Conservation (phyloP, 1,140 invertebrate species). For the Thaumatotibia leucotreta region DNA sequence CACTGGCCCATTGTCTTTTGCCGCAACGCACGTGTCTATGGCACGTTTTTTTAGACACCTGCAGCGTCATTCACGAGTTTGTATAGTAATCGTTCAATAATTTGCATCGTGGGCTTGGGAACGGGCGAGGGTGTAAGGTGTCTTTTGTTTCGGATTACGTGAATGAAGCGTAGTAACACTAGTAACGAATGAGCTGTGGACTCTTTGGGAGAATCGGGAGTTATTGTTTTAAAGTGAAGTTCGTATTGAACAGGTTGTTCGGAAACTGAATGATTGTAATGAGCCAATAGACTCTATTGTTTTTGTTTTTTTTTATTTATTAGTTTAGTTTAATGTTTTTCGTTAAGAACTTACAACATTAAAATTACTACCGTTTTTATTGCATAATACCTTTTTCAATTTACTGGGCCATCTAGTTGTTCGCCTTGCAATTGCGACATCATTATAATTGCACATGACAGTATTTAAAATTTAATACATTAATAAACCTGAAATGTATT, state of each 20-base stretch:
- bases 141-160: slow-evolving; percentile 5
- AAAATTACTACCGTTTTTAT: too few species aligned
- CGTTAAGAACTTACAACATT: too few species aligned
- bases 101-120: slow-evolving; percentile 39
- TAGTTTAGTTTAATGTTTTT: too few species aligned
- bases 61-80: slow-evolving; percentile 53
- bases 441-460: too few species aligned
- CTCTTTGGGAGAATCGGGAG: neutral
- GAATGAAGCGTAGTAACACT: neutral
- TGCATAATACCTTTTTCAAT: too few species aligned
- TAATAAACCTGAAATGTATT: too few species aligned
- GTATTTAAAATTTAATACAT: too few species aligned
- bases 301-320: too few species aligned
- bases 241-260: neutral
- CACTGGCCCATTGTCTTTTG: slow-evolving; percentile 46
- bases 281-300: too few species aligned
- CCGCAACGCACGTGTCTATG: slow-evolving; percentile 66
- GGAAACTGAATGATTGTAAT: too few species aligned
- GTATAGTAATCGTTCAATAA: slow-evolving; percentile 41
- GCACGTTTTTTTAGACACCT: slow-evolving; percentile 52
- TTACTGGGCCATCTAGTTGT: too few species aligned
- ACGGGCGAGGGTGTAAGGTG: slow-evolving; percentile 12
- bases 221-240: neutral
- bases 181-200: neutral
- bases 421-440: too few species aligned